phyloP scores from a whole-genome alignment of 2,888 invertebrate genomes.

The Scelioninae gen. 1 region DNA sequence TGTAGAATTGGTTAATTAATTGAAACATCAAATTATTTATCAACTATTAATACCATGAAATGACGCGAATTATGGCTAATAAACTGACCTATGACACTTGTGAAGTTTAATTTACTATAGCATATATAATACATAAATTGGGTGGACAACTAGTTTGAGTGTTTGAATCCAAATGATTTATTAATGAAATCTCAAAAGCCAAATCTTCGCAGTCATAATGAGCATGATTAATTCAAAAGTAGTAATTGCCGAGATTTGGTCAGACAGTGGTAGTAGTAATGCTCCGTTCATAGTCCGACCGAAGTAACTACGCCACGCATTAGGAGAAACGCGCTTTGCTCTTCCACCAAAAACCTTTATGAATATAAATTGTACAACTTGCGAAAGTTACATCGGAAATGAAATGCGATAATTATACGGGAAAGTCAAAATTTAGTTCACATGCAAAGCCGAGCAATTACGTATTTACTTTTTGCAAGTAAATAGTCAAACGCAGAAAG shows the following conservation, averaged over 20 bases:
- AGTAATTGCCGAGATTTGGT: slow-evolving; percentile 31
- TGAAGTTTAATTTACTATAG: not conserved
- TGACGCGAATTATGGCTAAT: not conserved
- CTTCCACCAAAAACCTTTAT: slow-evolving; percentile 24
- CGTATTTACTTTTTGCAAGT: not conserved
- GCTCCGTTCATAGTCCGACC: slow-evolving; percentile 24
- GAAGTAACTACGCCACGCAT: not conserved
- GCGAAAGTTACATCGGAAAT: slow-evolving; percentile 21
- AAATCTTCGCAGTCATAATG: slow-evolving; percentile 19
- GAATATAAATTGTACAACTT: slow-evolving; percentile 43
- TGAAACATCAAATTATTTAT: too few species aligned
- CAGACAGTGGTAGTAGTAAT: slow-evolving; percentile 26
- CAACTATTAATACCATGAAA: too few species aligned
- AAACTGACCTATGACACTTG: not conserved
- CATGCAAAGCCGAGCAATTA: not conserved
- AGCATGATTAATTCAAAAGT: slow-evolving; percentile 43
- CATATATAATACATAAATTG: not conserved
- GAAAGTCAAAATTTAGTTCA: slow-evolving; percentile 1
- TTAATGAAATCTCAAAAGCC: slow-evolving; percentile 17
- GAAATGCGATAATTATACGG: slow-evolving; percentile 29
- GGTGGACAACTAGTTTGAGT: slow-evolving; percentile 10
- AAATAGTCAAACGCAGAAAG: not conserved
- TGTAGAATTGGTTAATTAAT: too few species aligned
- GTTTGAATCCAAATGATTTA: slow-evolving; percentile 20
- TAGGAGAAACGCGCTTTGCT: too few species aligned